Evolutionary conservation across 2,888 invertebrate species (phyloP), one percentile per base, ranked within the genome.

Genomic region (Drosophila affinis): DNA sequence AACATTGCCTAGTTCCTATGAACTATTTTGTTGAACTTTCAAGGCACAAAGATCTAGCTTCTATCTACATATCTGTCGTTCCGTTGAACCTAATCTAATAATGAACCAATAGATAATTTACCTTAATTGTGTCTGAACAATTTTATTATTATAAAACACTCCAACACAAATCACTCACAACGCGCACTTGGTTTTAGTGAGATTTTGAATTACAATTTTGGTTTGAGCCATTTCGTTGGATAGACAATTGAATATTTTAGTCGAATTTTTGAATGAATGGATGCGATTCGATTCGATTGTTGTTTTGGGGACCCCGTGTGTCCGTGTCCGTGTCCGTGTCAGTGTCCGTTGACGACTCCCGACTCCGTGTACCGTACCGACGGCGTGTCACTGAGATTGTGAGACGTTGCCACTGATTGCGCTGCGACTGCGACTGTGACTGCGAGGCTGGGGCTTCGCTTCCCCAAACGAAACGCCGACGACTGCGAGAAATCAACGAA

Each of bases 361-460:
- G 48, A 34, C 32, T 64, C 55, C 46, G 55, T 52, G 73, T 84
- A 76, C 78, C 87, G 85, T 75, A 81, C 90, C 91, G 90, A 90
- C 90, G 91, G 91, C 88, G 81, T 89, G 90, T 90, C 90, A 88
- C 90, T 88, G 87, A 88, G 85, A 52, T 58, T 64, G 65, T 58
- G 49, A 69, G 70, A 72, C 62, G 34, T 48, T 72, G 63, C 48
- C 68, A 57, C 68, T 48, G 67, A 68, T 48, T 67, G 24, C 49
- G 57, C 68, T 67, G 62, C 62, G 61, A 60, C 79, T 57, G 47
- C 55, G 57, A 39, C 60, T 58, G 46, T 51, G 56, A 52, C 72
- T 45, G 52, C 71, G 63, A 56, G 51, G 60, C 60, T 51, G 49
- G 39, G 52, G 24, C 46, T 34, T 34, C 39, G 62, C 52, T 32